Evolutionary conservation across 2,888 invertebrate species (phyloP), one percentile per base, ranked within the genome.

Genomic region (Lordiphosa andalusiaca): DNA sequence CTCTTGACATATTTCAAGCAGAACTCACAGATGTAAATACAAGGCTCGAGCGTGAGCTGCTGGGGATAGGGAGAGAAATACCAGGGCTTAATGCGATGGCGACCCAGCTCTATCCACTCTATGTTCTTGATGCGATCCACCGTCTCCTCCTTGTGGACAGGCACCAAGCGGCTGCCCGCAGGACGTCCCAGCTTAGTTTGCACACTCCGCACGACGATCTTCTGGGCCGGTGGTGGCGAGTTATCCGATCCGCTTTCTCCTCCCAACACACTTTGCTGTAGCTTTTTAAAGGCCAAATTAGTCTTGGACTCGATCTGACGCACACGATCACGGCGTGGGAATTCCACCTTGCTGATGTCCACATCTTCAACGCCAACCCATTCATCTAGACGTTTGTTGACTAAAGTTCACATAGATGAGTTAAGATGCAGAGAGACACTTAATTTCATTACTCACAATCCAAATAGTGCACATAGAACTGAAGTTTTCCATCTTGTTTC

Each of bases 1-100:
- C 98, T 98, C 89, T 98, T 98, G 78, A 98, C 93, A 88, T 98
- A 99, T 87, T 99, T 99, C 50, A 99, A 91, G 90, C 99, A 99
- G 89, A 98, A 99, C 91, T 99, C 99, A 90, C 99, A 99, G 67
- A 99, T 98, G 90, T 97, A 99, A 80, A 99, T 98, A 90, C 97
- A 97, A 1, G 93, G 91, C 78, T 95, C 91, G 84, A 94, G 93
- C 41, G 96, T 95, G 91, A 97, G 93, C 91, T 96, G 96, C 93
- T 97, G 96, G 4, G 99, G 99, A 88, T 99, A 99, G 0, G 99
- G 99, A 21, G 99, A 97, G 90, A 99, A 99, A 90, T 99, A 99
- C 99, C 99, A 99, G 0, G 99, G 99, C 85, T 97, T 95, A 77
- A 99, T 98, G 80, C 97, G 92, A 89, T 98, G 95, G 69, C 93